Base-by-base conservation (phyloP, 2,797 vertebrate species). In the Rhynchotus rufescens region DNA sequence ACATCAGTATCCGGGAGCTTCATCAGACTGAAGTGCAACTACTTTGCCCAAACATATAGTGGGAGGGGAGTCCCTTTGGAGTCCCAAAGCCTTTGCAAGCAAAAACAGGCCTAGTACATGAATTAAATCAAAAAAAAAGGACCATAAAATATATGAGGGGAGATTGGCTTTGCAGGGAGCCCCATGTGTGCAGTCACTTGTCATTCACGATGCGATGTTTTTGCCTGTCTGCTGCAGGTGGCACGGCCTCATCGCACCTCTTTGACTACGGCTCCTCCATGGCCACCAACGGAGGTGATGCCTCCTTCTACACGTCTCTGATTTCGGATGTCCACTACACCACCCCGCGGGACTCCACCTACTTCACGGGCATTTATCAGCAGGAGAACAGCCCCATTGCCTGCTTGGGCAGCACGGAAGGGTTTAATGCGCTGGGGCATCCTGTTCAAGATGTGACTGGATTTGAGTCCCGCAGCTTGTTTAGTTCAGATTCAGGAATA, bases 301-400 rank as follows among this genome's bases (percentile, higher is more conserved):
- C 97, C 65, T 98, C 98, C 21, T 98, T 99, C 93, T 99, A 99
- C 95, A 99, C 99, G 9, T 99, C 99, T 60, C 98, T 99, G 95
- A 98, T 99, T 95, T 99, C 99, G 0, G 97, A 98, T 8, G 97
- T 98, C 96, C 97, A 95, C 97, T 98, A 98, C 93, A 84, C 97
- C 26, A 96, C 97, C 23, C 97, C 92, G 1, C 96, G 96, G 88
- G 98, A 99, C 93, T 97, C 98, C 82, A 98, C 98, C 25, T 99
- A 99, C 93, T 98, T 98, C 94, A 98, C 98, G 0, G 98, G 98
- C 23, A 98, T 98, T 81, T 97, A 98, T 54, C 98, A 98, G 94
- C 97, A 97, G 81, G 97, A 96, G 38, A 96, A 98, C 51, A 94
- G 90, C 75, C 96, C 97, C 23, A n/a, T 95, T 40, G 54, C 88